Evolutionary conservation across 2,113 vertebrate genomes (phyloP), one percentile per base, ranked within the genome.

Genomic region (Acinonyx jubatus): DNA sequence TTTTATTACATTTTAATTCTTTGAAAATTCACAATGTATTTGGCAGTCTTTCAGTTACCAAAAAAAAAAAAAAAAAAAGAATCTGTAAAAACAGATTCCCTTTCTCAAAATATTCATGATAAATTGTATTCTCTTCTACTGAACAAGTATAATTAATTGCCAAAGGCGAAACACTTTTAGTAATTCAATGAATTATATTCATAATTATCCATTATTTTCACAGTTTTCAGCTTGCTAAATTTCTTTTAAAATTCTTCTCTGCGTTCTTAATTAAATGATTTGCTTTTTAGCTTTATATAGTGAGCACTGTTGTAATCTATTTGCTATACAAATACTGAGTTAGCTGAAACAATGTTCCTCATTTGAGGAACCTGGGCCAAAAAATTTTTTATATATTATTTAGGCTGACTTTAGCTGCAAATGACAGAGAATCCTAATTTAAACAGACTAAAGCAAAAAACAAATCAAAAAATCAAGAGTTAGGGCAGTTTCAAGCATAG

Each of bases 81-180:
- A 61, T 79, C 29, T 93, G 1, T 93, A 80, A 68, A 78, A 97
- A 96, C 55, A 80, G 27, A 94, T 66, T 88, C 16, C 9, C 33
- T 96, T 84, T 91, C 41, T 93, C 50, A 71, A 96, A 84, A 89
- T 87, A 69, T 85, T 82, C 29, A 25, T 86, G 57, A 63, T 89
- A 85, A 94, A 78, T 52, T 95, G 8, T 93, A 86, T 73, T 96
- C 23, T 94, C 71, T 57, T 95, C 65, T 86, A 94, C 73, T 89
- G 66, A 93, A 36, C 38, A 76, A 93, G n/a, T 84, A 50, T 16
- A 91, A 91, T 78, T 96, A 96, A 85, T 93, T 97, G 38, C 76
- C 91, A 95, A 91, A 78, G 45, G 66, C 89, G 33, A 95, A 94
- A 91, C 95, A 92, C 95, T 98, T 98, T 97, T 95, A 92, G 78